Conservation (phyloP, 2,888 invertebrate species). For the Epinotia brunnichana region DNA sequence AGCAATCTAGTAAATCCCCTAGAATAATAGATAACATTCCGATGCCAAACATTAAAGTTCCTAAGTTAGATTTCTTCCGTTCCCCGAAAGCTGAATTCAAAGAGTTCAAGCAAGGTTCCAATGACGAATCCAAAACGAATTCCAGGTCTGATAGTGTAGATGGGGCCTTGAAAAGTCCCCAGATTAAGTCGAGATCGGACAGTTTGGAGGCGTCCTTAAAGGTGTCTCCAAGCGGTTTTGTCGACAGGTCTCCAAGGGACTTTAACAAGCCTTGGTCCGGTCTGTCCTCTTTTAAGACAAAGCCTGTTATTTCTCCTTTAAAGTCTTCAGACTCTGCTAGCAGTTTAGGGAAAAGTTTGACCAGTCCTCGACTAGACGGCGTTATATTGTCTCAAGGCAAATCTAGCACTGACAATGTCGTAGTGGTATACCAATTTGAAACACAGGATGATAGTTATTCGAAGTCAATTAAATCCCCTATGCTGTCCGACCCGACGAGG, state of each 20-base stretch:
- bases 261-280: slow-evolving; percentile 69
- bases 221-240: slow-evolving; percentile 67
- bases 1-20: slow-evolving; percentile 55
- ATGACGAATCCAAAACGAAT: slow-evolving; percentile 59
- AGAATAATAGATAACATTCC: slow-evolving; percentile 58
- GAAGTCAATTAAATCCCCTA: slow-evolving; percentile 69
- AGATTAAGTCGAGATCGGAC: slow-evolving; percentile 54
- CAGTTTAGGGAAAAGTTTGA: slow-evolving; percentile 64
- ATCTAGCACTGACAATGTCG: slow-evolving; percentile 74
- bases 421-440: slow-evolving; percentile 78
- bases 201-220: slow-evolving; percentile 63
- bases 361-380: slow-evolving; percentile 75
- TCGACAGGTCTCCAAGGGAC: slow-evolving; percentile 70
- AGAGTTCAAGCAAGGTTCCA: slow-evolving; percentile 54
- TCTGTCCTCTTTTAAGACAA: slow-evolving; percentile 71
- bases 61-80: slow-evolving; percentile 69
- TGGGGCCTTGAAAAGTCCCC: slow-evolving; percentile 60
- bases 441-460: slow-evolving; percentile 64
- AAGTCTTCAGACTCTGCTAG: slow-evolving; percentile 70
- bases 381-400: slow-evolving; percentile 78
- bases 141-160: slow-evolving; percentile 56
- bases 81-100: slow-evolving; percentile 52
- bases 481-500: slow-evolving; percentile 71
- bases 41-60: slow-evolving; percentile 75
- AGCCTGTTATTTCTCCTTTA: slow-evolving; percentile 60